Evolutionary conservation across 2,113 vertebrate species (phyloP).

Genomic region (Collichthys lucidus): DNA sequence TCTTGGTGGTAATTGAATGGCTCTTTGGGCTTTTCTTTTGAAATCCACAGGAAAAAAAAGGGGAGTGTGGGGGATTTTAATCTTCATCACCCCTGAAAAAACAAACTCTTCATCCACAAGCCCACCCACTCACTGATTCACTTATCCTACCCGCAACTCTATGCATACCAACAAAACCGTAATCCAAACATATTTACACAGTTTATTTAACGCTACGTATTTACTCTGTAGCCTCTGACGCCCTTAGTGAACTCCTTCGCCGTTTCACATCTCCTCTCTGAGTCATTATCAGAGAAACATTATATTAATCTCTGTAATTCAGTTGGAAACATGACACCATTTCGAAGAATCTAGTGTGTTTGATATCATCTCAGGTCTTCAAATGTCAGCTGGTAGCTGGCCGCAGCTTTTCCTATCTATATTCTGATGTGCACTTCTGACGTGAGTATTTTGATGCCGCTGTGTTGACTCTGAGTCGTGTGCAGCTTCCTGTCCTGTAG

Average conservation of each 20-base stretch:
- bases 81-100: constrained; percentile 29
- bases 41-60: constrained; percentile 1
- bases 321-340: neutral
- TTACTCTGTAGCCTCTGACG: constrained; percentile 55
- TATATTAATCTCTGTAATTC: neutral
- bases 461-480: constrained; percentile 69
- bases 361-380: neutral
- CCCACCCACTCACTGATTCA: constrained; percentile 65
- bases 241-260: constrained; percentile 31
- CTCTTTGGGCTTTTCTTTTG: constrained; percentile 20
- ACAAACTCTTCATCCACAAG: constrained; percentile 52
- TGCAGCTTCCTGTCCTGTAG: constrained; percentile 73
- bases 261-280: neutral
- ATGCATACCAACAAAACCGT: constrained; percentile 65
- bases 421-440: constrained; percentile 41
- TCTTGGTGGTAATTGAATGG: constrained; percentile 4
- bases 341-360: too few relatives aligned
- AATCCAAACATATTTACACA: constrained; percentile 72
- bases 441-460: constrained; percentile 69
- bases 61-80: constrained; percentile 28
- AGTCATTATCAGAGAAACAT: neutral
- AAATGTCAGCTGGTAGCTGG: neutral
- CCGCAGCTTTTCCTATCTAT: neutral
- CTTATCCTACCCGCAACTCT: constrained; percentile 44
- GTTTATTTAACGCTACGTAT: constrained; percentile 61